Evolutionary conservation across 2,888 invertebrate species (phyloP).

Genomic region (Zaprionus lineosus): DNA sequence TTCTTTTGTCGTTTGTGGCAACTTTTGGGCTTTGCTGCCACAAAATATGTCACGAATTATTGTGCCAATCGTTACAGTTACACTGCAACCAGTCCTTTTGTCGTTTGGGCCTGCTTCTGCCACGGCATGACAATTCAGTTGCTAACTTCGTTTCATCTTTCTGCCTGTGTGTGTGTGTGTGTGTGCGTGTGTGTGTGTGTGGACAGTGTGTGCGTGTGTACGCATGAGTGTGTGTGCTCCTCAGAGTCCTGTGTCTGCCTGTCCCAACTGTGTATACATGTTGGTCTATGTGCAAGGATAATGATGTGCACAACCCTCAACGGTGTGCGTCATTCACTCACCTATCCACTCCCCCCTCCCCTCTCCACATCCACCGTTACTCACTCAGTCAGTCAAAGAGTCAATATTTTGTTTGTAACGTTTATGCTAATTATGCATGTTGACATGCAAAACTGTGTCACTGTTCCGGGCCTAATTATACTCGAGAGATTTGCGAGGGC

Average conservation of each 20-base stretch:
- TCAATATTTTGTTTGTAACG: conserved; percentile 70
- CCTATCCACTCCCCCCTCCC: too few species aligned
- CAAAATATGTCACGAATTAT: conserved; percentile 64
- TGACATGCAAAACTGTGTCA: conserved; percentile 68
- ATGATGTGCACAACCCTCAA: conserved; percentile 45
- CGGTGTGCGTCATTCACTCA: conserved; percentile 22
- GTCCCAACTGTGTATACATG: too few species aligned
- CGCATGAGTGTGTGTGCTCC: conserved; percentile 12
- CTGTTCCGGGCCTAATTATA: conserved; percentile 60
- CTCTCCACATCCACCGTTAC: too few species aligned
- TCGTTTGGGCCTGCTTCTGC: too few species aligned
- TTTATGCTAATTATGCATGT: conserved; percentile 75
- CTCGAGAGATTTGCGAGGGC: conserved; percentile 51
- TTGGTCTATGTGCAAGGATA: conserved; percentile 32
- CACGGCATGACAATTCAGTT: too few species aligned
- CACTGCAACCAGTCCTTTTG: too few species aligned
- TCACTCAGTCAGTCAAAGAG: conserved; percentile 49
- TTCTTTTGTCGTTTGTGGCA: conserved; percentile 46
- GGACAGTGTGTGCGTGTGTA: background rate
- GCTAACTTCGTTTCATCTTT: too few species aligned
- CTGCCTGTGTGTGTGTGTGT: conserved; percentile 12
- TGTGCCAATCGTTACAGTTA: conserved; percentile 37
- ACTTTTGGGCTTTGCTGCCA: conserved; percentile 40
- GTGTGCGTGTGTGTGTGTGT: too few species aligned
- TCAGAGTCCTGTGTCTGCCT: background rate